phyloP scores from a whole-genome alignment of 2,113 vertebrate genomes.

The pig (Sus scrofa) region DNA sequence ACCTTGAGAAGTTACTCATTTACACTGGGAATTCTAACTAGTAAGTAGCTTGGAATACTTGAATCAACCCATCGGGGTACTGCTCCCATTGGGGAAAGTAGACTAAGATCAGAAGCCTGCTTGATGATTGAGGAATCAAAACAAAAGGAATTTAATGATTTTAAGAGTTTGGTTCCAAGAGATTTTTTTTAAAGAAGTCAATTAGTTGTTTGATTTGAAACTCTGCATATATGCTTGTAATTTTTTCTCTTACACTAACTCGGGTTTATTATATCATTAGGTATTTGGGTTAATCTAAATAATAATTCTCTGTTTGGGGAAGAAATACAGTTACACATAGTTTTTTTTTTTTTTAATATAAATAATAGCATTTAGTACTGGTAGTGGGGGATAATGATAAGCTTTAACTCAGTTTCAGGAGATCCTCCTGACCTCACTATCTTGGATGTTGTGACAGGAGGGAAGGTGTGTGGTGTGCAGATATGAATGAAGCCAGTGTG shows the following conservation, averaged over 20 bases:
- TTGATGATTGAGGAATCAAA: constrained; percentile 29
- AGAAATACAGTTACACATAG: neutral
- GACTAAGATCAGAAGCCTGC: constrained; percentile 2
- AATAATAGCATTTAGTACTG: neutral
- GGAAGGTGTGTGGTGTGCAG: neutral
- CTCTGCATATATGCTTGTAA: neutral
- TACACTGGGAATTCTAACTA: constrained; percentile 6
- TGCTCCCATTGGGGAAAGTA: neutral
- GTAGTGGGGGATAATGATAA: neutral
- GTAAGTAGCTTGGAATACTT: constrained; percentile 35
- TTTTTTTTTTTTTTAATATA: neutral
- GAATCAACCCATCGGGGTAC: neutral
- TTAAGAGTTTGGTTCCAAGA: constrained; percentile 16
- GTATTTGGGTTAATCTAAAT: neutral
- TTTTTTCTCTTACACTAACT: neutral
- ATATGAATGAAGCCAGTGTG: neutral
- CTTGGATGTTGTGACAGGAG: neutral
- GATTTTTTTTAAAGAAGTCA: constrained; percentile 31
- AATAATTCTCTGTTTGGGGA: neutral
- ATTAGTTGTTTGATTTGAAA: constrained; percentile 46
- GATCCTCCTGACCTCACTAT: neutral
- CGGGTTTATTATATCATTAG: neutral
- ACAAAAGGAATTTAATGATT: constrained; percentile 23
- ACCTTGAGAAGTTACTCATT: neutral
- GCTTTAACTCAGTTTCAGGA: neutral